Conservation (phyloP, 1,140 invertebrate genomes). For the Mizuhopecten yessoensis region DNA sequence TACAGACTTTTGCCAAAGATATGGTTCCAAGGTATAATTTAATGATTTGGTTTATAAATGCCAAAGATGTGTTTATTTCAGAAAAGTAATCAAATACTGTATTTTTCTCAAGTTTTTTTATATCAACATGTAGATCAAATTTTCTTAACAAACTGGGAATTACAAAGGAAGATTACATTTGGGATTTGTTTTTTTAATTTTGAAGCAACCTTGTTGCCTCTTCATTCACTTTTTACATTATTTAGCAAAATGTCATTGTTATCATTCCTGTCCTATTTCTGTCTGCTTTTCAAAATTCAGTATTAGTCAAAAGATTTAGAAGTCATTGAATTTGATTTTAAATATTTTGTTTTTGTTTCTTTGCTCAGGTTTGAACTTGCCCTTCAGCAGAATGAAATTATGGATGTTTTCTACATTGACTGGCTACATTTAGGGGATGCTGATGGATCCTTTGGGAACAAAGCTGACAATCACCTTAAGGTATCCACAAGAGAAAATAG, state of each 20-base stretch:
- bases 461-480: slow-evolving; percentile 83
- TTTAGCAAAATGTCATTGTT: too few relatives aligned
- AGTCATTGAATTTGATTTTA: neutral
- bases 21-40: slow-evolving; percentile 74
- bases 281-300: too few relatives aligned
- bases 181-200: too few relatives aligned
- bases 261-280: too few relatives aligned
- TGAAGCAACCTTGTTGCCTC: neutral
- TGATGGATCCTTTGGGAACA: slow-evolving; percentile 80
- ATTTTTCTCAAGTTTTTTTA: too few relatives aligned
- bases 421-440: slow-evolving; percentile 81
- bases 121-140: too few relatives aligned
- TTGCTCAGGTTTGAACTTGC: slow-evolving; percentile 80
- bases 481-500: slow-evolving; percentile 62
- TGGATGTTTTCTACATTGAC: slow-evolving; percentile 83
- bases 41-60: too few relatives aligned
- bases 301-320: neutral
- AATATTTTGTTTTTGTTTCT: neutral
- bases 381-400: slow-evolving; percentile 84
- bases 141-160: too few relatives aligned
- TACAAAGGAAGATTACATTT: too few relatives aligned
- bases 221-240: neutral
- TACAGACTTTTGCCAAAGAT: slow-evolving; percentile 73
- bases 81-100: too few relatives aligned
- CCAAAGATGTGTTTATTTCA: too few relatives aligned